phyloP scores from a whole-genome alignment of 1,140 invertebrate species.

The Drosophila sp. region DNA sequence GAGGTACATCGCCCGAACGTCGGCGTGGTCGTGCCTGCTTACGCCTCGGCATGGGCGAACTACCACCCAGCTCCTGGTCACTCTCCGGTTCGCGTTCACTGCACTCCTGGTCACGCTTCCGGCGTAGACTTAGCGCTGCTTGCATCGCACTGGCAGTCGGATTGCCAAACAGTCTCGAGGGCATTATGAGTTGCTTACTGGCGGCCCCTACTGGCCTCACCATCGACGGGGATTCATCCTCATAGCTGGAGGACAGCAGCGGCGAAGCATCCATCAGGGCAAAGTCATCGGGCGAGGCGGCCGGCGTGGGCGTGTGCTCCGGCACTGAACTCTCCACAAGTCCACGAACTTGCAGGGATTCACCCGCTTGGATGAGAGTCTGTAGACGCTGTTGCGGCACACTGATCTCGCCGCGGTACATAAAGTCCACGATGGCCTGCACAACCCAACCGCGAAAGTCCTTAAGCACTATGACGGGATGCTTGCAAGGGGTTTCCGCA shows the following conservation, averaged over 20 bases:
- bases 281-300: constrained; percentile 85
- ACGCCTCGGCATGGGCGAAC: constrained; percentile 89
- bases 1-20: constrained; percentile 89
- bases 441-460: constrained; percentile 94
- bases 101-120: constrained; percentile 79
- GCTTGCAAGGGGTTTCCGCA: constrained; percentile 95
- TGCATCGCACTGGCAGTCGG: constrained; percentile 55
- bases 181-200: constrained; percentile 69
- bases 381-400: constrained; percentile 92
- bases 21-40: constrained; percentile 92
- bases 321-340: constrained; percentile 88
- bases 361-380: constrained; percentile 92
- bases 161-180: constrained; percentile 64
- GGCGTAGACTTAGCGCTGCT: constrained; percentile 62
- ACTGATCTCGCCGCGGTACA: constrained; percentile 95
- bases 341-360: constrained; percentile 92
- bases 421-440: constrained; percentile 94
- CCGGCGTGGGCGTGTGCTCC: constrained; percentile 86
- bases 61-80: constrained; percentile 82
- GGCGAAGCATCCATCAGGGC: constrained; percentile 76
- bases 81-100: constrained; percentile 60
- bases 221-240: constrained; percentile 75
- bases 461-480: constrained; percentile 95
- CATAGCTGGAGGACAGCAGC: constrained; percentile 68
- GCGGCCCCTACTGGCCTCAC: constrained; percentile 40